These are phyloP conservation scores for Noctua pronuba DNA, from an alignment of 2,888 invertebrate species.

Conservation along the genomic window DNA sequence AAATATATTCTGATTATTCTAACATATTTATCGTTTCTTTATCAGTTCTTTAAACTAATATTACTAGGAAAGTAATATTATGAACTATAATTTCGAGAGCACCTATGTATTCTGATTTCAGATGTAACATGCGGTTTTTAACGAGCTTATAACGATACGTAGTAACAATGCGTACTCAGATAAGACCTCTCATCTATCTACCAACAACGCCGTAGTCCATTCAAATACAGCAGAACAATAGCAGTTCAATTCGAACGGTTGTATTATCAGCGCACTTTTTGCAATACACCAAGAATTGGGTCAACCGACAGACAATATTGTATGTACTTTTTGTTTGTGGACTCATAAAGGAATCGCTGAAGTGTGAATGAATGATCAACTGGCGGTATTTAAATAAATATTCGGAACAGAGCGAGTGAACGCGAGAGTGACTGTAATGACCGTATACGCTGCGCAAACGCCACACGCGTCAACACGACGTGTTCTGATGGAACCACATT, in stretches of 20 bases:
- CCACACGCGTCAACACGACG: no score
- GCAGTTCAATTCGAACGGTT: constrained; percentile 52
- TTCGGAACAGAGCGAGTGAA: no score
- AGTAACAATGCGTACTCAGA: constrained; percentile 45
- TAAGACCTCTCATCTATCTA: constrained; percentile 50
- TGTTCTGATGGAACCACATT: neutral
- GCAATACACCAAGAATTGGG: constrained; percentile 49
- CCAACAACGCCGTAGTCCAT: constrained; percentile 36
- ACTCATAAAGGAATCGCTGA: neutral
- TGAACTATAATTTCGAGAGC: neutral
- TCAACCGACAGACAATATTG: constrained; percentile 39
- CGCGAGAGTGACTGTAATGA: neutral
- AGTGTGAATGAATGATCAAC: neutral
- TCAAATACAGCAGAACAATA: constrained; percentile 58
- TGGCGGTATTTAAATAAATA: neutral
- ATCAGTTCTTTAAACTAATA: neutral
- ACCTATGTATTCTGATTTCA: neutral
- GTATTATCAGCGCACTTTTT: constrained; percentile 54
- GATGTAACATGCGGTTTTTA: constrained; percentile 10
- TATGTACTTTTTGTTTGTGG: constrained; percentile 15
- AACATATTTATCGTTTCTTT: neutral
- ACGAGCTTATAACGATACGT: constrained; percentile 26
- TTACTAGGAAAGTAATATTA: neutral
- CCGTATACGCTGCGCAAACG: neutral
- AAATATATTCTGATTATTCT: neutral